Conservation (phyloP, 2,888 invertebrate species). For the Amaurobius ferox region DNA sequence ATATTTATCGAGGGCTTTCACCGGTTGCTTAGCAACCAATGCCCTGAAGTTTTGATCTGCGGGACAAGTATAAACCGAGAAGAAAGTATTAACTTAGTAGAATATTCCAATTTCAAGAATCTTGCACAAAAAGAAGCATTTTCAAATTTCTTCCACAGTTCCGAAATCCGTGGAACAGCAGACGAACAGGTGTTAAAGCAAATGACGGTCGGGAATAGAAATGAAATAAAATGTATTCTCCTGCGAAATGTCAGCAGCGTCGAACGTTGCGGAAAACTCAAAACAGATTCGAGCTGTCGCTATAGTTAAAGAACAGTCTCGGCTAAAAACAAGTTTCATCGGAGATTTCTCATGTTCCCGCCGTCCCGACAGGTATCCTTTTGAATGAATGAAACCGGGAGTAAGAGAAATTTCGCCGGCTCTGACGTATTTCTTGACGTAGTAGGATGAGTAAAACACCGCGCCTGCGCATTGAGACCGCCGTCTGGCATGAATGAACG, state of each 20-base stretch:
- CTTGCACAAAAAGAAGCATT: background rate
- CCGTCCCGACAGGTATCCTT: background rate
- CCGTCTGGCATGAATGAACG: slow-evolving; percentile 18
- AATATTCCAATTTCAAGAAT: background rate
- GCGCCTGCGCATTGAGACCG: background rate
- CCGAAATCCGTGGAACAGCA: background rate
- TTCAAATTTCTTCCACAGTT: background rate
- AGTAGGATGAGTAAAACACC: slow-evolving; percentile 12
- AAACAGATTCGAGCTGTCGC: background rate
- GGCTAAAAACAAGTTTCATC: background rate
- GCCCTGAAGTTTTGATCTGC: background rate
- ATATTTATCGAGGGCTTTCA: background rate
- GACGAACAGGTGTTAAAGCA: slow-evolving; percentile 12
- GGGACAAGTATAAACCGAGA: no score
- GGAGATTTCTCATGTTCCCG: background rate
- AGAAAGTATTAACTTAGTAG: background rate
- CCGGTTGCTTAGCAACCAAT: background rate
- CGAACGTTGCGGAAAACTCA: background rate
- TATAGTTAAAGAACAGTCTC: background rate
- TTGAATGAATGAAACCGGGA: slow-evolving; percentile 3
- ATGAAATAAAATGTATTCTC: background rate
- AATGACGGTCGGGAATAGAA: background rate
- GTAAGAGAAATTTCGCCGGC: slow-evolving; percentile 9
- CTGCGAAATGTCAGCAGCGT: background rate
- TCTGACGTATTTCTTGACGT: background rate